Base-by-base conservation (phyloP, 2,888 invertebrate species). In the Lasioglossum figueresi region DNA sequence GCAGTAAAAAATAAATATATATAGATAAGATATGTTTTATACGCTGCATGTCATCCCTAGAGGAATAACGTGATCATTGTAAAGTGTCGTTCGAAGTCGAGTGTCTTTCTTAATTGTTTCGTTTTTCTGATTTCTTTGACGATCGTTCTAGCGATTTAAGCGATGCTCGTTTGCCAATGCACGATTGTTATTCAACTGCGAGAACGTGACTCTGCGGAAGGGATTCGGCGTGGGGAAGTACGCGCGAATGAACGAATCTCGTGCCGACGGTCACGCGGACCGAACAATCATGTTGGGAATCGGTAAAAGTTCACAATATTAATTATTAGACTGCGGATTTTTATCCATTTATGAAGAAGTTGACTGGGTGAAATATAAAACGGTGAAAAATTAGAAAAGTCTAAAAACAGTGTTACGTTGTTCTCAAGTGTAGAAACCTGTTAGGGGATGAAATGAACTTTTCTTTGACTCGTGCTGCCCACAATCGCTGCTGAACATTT, bases 1-100 rank as follows among this genome's bases (percentile, higher is more conserved):
- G 63, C 68, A 73, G 88, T 85, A 87, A 88, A 86, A 87, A 89
- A 89, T 87, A 89, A 80, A 91, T 89, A 92, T 88, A 88, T 89
- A 90, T 91, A 93, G 91, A 93, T 92, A 91, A 93, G 92, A 93
- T 94, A 94, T 94, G 94, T 95, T 95, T 95, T 95, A 93, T 95
- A 95, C 94, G 94, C 94, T 94, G 93, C 92, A 93, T 94, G 93
- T 94, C 92, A 93, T 93, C 92, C 86, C 88, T 93, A 93, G 91
- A 40, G 37, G 89, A 89, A 84, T 91, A 90, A 91, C 90, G 89
- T 91, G 92, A 93, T 91, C 91, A 91, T 91, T 86, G 88, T 92
- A 90, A 90, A 78, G 85, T 91, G 89, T 93, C 90, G 89, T 92
- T 88, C 86, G 89, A 89, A 90, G 85, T 88, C 88, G 87, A 82